Percentiles rank a stretch among this genome's conserved stretches.
Evolutionary conservation across 2,888 invertebrate species (phyloP).

Genomic region (Caenorhabditis drosophilae): DNA sequence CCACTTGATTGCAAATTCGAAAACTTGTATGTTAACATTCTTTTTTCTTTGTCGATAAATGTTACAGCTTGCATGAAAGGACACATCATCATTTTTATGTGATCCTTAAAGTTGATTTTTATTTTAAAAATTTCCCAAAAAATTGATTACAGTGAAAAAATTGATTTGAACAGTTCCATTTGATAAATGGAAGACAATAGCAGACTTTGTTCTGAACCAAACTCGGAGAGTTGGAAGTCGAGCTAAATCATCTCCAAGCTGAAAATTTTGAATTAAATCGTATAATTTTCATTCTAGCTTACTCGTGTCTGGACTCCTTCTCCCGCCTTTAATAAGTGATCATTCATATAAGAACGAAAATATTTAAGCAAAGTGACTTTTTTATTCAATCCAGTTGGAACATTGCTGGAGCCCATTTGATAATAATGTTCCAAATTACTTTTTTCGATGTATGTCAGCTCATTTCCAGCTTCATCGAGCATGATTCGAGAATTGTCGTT

Average conservation of each 20-base stretch:
- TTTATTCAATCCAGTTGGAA: slow-evolving; percentile 77
- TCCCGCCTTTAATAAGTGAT: slow-evolving; percentile 82
- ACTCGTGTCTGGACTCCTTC: slow-evolving; percentile 17
- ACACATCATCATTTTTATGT: slow-evolving; percentile 96
- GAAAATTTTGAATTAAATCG: too few species aligned
- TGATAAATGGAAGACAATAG: slow-evolving; percentile 94
- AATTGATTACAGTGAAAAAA: slow-evolving; percentile 60
- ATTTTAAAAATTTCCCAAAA: too few species aligned
- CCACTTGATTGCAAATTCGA: slow-evolving; percentile 51
- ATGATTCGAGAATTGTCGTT: slow-evolving; percentile 95
- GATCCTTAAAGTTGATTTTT: slow-evolving; percentile 75
- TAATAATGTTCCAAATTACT: slow-evolving; percentile 88
- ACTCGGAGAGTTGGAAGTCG: slow-evolving; percentile 92
- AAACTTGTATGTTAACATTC: slow-evolving; percentile 84
- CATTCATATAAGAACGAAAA: slow-evolving; percentile 96
- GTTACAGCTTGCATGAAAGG: slow-evolving; percentile 96
- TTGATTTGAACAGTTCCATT: slow-evolving; percentile 79
- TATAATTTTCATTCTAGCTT: background rate
- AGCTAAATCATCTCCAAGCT: slow-evolving; percentile 85
- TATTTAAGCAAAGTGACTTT: slow-evolving; percentile 85
- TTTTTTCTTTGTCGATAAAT: slow-evolving; percentile 88
- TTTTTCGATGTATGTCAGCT: slow-evolving; percentile 94
- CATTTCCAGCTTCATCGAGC: slow-evolving; percentile 87
- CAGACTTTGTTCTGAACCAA: slow-evolving; percentile 93
- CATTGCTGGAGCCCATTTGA: slow-evolving; percentile 76